Percentiles rank a stretch among this genome's conserved stretches.
phyloP scores from a whole-genome alignment of 92 coral and sea anemone genomes.

The Pocillopora grandis region DNA sequence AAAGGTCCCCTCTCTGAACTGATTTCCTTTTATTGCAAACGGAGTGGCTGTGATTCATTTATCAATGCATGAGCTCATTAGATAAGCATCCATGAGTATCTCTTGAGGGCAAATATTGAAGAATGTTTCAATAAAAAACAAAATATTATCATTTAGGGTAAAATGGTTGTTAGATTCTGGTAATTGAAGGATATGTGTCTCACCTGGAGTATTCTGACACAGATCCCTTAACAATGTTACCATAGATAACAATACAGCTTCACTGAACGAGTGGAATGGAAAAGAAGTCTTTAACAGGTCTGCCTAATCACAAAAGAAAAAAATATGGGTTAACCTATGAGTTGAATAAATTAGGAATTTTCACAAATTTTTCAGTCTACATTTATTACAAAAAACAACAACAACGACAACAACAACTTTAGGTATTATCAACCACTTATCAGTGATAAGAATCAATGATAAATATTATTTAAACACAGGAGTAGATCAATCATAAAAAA shows the following conservation, averaged over 20 bases:
- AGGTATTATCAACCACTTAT: too few relatives aligned
- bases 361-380: slow-evolving; percentile 65
- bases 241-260: slow-evolving; percentile 78
- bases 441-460: too few relatives aligned
- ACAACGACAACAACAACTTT: not conserved
- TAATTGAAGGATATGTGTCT: not conserved
- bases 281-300: slow-evolving; percentile 21
- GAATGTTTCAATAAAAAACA: not conserved
- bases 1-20: too few relatives aligned
- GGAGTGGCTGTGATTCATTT: too few relatives aligned
- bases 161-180: not conserved
- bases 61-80: too few relatives aligned
- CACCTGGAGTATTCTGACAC: slow-evolving; percentile 93
- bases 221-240: slow-evolving; percentile 84
- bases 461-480: too few relatives aligned
- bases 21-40: too few relatives aligned
- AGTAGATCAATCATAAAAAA: too few relatives aligned
- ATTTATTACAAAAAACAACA: not conserved
- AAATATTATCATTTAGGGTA: not conserved
- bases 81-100: too few relatives aligned
- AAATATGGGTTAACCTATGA: too few relatives aligned
- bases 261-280: slow-evolving; percentile 87
- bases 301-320: too few relatives aligned
- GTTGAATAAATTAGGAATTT: not conserved
- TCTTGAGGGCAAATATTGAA: too few relatives aligned